Evolutionary conservation across 2,888 invertebrate genomes (phyloP).

Genomic region (Pristionchus fissidentatus): DNA sequence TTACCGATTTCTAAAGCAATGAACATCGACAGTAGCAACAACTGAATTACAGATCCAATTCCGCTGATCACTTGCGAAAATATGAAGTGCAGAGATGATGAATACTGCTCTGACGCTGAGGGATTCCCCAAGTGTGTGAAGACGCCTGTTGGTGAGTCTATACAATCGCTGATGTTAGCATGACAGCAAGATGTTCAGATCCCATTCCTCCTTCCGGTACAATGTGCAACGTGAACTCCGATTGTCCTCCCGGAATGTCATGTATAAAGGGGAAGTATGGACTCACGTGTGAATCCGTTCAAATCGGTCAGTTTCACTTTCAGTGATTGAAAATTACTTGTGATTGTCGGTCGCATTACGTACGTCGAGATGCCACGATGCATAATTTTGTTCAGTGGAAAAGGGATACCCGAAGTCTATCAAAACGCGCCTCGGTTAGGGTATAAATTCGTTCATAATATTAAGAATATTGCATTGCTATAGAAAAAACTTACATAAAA

Average conservation of each 20-base stretch:
- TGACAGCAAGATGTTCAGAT: not conserved
- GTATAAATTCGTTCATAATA: no score
- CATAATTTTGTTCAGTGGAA: not conserved
- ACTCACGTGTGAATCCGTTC: not conserved
- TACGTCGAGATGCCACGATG: not conserved
- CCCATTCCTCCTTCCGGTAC: not conserved
- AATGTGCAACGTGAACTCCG: not conserved
- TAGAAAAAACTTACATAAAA: no score
- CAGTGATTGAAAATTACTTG: no score
- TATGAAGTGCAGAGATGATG: not conserved
- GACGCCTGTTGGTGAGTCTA: not conserved
- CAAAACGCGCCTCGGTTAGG: not conserved
- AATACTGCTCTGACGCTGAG: not conserved
- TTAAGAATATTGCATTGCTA: no score
- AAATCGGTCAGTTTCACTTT: not conserved
- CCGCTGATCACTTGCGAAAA: not conserved
- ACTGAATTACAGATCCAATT: not conserved
- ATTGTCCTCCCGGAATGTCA: not conserved
- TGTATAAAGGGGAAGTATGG: not conserved
- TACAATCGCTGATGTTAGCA: no score
- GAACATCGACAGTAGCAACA: no score
- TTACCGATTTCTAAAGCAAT: no score
- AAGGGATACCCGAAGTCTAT: not conserved
- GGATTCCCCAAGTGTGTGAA: not conserved
- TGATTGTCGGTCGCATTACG: no score